Percentiles rank a stretch among this genome's conserved stretches.
These are phyloP conservation scores for Dinomys branickii DNA, from an alignment of 2,113 vertebrate genomes.

Conservation along the genomic window DNA sequence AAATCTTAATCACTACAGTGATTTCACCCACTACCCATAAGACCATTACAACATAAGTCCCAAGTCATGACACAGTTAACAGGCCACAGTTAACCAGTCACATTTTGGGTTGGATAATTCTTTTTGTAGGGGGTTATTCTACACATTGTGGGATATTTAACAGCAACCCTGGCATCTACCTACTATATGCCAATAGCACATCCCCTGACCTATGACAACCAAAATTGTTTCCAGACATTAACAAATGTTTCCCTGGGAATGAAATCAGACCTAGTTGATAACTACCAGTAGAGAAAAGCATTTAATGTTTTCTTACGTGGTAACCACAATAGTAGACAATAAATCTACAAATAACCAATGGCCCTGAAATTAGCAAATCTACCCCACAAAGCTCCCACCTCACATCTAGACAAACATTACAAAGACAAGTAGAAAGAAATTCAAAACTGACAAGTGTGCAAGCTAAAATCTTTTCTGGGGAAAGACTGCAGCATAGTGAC, in stretches of 20 bases:
- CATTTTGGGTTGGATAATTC: neutral
- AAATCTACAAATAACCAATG: neutral
- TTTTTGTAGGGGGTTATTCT: neutral
- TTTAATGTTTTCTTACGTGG: neutral
- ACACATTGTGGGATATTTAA: neutral
- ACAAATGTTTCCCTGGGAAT: neutral
- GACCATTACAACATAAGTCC: neutral
- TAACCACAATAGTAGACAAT: neutral
- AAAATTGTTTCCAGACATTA: neutral
- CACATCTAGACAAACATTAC: conserved; percentile 19
- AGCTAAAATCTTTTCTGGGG: neutral
- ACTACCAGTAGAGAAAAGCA: neutral
- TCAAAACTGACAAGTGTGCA: neutral
- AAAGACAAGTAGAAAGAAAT: neutral
- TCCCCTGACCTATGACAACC: neutral
- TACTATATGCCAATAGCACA: neutral
- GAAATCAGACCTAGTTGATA: neutral
- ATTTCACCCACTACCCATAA: neutral
- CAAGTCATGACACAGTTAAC: neutral
- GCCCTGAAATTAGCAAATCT: neutral
- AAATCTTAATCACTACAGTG: neutral
- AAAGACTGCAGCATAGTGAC: neutral
- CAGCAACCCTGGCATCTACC: neutral
- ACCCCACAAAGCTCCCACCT: neutral
- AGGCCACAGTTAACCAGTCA: neutral